These are phyloP conservation scores for Osmerus mordax DNA, from an alignment of 2,113 vertebrate genomes.

Conservation along the genomic window DNA sequence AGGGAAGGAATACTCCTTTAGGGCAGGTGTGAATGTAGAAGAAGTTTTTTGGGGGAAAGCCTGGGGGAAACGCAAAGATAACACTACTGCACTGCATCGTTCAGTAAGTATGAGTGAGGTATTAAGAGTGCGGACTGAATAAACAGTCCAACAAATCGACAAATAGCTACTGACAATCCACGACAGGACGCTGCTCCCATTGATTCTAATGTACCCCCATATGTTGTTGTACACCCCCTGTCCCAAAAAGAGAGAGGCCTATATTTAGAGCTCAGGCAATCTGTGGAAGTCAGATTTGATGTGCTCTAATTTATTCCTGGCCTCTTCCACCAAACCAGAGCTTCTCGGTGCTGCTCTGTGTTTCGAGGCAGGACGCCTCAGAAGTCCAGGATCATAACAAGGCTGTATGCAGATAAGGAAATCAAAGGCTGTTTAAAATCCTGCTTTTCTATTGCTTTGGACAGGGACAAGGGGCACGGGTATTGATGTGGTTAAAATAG, in stretches of 20 bases:
- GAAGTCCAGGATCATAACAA: conserved; percentile 31
- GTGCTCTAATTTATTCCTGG: conserved; percentile 13
- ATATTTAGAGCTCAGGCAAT: conserved; percentile 13
- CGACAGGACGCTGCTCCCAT: background rate
- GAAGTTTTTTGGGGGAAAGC: no score
- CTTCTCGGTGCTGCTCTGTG: conserved; percentile 31
- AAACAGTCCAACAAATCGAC: no score
- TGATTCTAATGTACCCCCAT: background rate
- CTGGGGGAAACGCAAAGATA: no score
- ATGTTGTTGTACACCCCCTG: background rate
- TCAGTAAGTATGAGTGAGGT: no score
- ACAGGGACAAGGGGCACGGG: conserved; percentile 20
- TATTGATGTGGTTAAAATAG: conserved; percentile 26
- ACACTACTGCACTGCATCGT: no score
- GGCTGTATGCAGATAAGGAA: conserved; percentile 36
- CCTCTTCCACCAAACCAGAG: conserved; percentile 4
- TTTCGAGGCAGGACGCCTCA: conserved; percentile 17
- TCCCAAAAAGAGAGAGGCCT: conserved; percentile 15
- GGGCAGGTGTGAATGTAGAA: no score
- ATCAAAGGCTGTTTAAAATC: conserved; percentile 43
- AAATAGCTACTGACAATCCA: no score
- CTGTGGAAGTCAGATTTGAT: background rate
- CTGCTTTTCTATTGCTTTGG: conserved; percentile 22
- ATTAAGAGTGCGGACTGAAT: no score
- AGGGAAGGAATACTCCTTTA: background rate